Evolutionary conservation across 2,113 vertebrate species (phyloP).

Genomic region (Leucopsar rothschildi): DNA sequence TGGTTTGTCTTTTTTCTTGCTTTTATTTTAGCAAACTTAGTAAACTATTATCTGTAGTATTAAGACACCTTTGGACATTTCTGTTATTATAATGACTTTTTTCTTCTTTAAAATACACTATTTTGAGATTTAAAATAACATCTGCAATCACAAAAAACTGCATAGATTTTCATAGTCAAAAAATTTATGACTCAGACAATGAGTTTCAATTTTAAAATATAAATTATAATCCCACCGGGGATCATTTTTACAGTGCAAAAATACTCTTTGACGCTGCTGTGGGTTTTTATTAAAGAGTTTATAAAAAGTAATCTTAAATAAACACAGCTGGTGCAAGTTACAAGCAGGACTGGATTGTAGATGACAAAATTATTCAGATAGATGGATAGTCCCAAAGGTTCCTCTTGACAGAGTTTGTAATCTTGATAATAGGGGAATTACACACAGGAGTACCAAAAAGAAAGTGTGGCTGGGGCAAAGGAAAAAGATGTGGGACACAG

Average conservation of each 20-base stretch:
- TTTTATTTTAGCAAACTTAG: not conserved
- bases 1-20: not conserved
- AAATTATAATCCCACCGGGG: conserved; percentile 32
- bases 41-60: not conserved
- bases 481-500: not conserved
- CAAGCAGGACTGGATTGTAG: conserved; percentile 25
- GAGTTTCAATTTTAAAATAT: conserved; percentile 26
- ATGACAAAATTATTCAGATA: conserved; percentile 17
- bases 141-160: not conserved
- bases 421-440: not conserved
- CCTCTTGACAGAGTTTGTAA: not conserved
- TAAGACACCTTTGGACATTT: not conserved
- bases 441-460: not conserved
- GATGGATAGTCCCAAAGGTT: not conserved
- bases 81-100: not conserved
- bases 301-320: conserved; percentile 57
- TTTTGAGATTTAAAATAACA: not conserved
- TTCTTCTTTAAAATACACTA: not conserved
- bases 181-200: conserved; percentile 25
- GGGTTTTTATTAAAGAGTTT: conserved; percentile 40
- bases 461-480: not conserved
- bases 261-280: not conserved
- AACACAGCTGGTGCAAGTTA: conserved; percentile 55
- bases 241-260: conserved; percentile 11
- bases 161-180: not conserved